phyloP scores from a whole-genome alignment of 2,113 vertebrate species.

The Caretta caretta region DNA sequence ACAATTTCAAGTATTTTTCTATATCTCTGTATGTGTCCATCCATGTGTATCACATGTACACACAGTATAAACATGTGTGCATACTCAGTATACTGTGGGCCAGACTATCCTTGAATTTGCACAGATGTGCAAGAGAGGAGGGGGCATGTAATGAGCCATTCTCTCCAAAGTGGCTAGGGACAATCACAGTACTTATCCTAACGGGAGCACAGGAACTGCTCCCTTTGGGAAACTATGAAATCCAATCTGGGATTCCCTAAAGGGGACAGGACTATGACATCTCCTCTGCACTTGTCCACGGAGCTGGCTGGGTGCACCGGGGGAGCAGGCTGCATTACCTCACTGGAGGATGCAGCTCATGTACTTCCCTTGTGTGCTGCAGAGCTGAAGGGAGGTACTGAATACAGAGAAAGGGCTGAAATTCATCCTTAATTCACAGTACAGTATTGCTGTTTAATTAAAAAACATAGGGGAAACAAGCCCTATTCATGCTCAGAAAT shows the following conservation, averaged over 20 bases:
- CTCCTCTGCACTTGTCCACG: not conserved
- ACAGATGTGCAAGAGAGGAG: not conserved
- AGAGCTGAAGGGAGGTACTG: not conserved
- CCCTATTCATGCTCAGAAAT: accelerated
- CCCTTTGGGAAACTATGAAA: not conserved
- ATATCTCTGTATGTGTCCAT: not conserved
- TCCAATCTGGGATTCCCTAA: not conserved
- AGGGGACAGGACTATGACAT: not conserved
- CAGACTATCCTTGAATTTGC: not conserved
- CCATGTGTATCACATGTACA: not conserved
- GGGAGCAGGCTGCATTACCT: not conserved
- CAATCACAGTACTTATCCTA: not conserved
- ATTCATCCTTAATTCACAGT: not conserved
- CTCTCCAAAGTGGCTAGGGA: not conserved
- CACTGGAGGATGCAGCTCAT: not conserved
- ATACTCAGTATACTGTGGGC: not conserved
- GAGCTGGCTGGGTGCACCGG: not conserved
- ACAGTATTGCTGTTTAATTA: not conserved
- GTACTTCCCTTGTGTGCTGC: not conserved
- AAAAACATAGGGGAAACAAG: not conserved
- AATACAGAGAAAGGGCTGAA: not conserved
- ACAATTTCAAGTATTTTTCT: not conserved
- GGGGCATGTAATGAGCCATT: not conserved
- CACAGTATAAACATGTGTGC: not conserved
- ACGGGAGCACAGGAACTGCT: not conserved